These are phyloP conservation scores for Hafferia zeledoni DNA, from an alignment of 2,797 vertebrate genomes.

Conservation along the genomic window DNA sequence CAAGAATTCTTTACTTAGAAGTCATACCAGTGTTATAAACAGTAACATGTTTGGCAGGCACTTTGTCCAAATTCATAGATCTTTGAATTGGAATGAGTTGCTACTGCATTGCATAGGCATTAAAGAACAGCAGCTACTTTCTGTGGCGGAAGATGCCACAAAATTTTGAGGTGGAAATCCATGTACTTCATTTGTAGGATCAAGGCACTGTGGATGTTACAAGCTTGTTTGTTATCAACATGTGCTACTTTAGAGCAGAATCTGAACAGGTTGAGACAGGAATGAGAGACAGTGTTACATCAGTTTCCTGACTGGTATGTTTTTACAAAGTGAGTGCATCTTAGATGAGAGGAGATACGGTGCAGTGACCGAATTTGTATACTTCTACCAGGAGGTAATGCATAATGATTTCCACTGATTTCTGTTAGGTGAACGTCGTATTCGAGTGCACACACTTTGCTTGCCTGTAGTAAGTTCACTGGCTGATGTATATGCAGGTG, in stretches of 20 bases:
- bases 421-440: constrained; percentile 89
- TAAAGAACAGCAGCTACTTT: neutral
- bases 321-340: neutral
- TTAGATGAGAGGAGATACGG: neutral
- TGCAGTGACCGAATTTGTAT: neutral
- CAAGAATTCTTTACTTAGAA: neutral
- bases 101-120: neutral
- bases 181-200: neutral
- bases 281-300: neutral
- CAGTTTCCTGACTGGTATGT: neutral
- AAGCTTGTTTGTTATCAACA: neutral
- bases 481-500: constrained; percentile 91
- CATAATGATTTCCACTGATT: neutral
- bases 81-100: neutral
- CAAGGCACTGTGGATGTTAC: neutral
- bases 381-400: neutral
- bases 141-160: neutral
- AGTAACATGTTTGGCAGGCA: neutral
- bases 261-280: neutral
- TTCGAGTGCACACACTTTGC: constrained; percentile 94
- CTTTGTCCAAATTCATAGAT: neutral
- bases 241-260: neutral
- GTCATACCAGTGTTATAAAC: neutral
- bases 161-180: neutral
- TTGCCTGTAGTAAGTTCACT: constrained; percentile 93